Base-by-base conservation (phyloP, 2,797 vertebrate genomes). In the Leucoraja ocellata region DNA sequence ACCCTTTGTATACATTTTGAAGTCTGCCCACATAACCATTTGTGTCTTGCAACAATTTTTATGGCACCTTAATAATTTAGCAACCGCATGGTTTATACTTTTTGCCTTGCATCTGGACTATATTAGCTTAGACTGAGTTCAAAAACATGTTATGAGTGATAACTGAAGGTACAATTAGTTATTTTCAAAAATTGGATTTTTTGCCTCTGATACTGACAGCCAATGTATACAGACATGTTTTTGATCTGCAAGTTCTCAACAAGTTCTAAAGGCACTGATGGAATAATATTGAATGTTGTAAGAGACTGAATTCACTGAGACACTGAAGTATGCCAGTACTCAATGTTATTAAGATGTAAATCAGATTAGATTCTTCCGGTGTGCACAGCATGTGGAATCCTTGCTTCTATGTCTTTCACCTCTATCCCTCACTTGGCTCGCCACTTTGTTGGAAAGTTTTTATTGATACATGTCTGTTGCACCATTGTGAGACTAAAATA, bases 61-160 rank as follows among this genome's bases (percentile, higher is more conserved):
- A 32, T 88, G 84, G 32, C 84, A 68, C 84, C 63, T 68, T 88
- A 88, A 88, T 88, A 88, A 88, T 88, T 88, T 68, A 68, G 63
- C 65, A 68, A 68, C 36, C 21, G 6, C n/a, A 88, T 36, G 9
- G 1, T 84, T 61, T 83, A 83, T 83, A 8, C 80, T 83, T 88
- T n/a, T 88, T 88, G 32, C 18, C 68, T 61, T 65, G 61, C 63
- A 68, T 88, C 84, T 88, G 84, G 84, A 36, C 63, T 88, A 36
- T 68, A 88, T 88, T 88, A 88, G 16, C 32, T 16, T 36, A 18
- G 61, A 21, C n/a, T 36, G 63, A 68, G 63, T 88, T 68, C 63
- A 68, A 63, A 32, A 88, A 18, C 63, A 68, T 68, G 84, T 65
- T 68, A 68, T 36, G 61, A 68, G 63, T 88, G 84, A 68, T 88